These are phyloP conservation scores for Potamilus streckersoni DNA, from an alignment of 1,140 invertebrate species.

Conservation along the genomic window DNA sequence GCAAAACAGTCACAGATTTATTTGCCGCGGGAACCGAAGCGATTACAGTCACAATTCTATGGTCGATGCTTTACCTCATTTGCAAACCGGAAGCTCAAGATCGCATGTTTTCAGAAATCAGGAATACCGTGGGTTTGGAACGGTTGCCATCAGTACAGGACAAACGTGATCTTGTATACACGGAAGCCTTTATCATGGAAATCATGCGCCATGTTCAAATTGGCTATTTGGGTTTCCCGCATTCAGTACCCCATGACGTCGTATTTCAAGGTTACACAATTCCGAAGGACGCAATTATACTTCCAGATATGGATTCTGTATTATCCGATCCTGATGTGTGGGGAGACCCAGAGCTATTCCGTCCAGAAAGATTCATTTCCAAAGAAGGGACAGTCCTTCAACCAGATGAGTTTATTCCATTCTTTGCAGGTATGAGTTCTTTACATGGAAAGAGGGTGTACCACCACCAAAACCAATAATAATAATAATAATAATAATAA, in stretches of 20 bases:
- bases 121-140: conserved; percentile 58
- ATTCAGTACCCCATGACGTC: conserved; percentile 25
- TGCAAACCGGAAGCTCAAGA: conserved; percentile 78
- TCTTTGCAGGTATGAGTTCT: conserved; percentile 30
- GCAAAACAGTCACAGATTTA: no score
- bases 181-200: conserved; percentile 32
- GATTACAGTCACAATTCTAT: no score
- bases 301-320: conserved; percentile 51
- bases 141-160: conserved; percentile 13
- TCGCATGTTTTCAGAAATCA: conserved; percentile 87
- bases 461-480: no score
- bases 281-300: conserved; percentile 49
- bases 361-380: conserved; percentile 73
- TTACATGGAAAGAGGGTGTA: no score
- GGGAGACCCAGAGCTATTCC: conserved; percentile 77
- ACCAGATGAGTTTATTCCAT: conserved; percentile 35
- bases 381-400: conserved; percentile 28
- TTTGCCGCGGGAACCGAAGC: no score
- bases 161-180: conserved; percentile 3
- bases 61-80: conserved; percentile 85
- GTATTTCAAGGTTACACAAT: conserved; percentile 54
- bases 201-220: conserved; percentile 45
- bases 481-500: no score
- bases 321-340: conserved; percentile 67
- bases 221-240: conserved; percentile 47